A percentile compares a stretch with the other conserved stretches of the same genome.
These are phyloP conservation scores for Nixonia krombeini DNA, from an alignment of 1,140 invertebrate genomes.

Conservation along the genomic window DNA sequence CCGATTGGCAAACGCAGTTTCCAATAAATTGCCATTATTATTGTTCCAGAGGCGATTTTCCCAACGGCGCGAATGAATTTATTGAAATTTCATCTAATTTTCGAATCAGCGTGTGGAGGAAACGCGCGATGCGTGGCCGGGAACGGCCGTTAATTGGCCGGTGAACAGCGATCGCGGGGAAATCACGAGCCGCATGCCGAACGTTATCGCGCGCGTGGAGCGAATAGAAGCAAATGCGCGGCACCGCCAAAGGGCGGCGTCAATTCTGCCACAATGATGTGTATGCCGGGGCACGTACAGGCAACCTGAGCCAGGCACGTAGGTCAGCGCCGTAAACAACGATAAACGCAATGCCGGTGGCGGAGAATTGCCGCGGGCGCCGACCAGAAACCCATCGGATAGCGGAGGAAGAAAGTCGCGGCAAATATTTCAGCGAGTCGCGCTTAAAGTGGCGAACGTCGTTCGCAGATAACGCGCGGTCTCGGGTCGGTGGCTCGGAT, in stretches of 20 bases:
- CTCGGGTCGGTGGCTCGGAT: conserved; percentile 22
- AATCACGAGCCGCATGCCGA: conserved; percentile 33
- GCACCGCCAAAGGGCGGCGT: conserved; percentile 49
- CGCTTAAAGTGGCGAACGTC: conserved; percentile 52
- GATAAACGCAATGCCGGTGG: conserved; percentile 46
- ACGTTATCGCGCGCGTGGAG: conserved; percentile 48
- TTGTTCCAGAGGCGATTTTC: too few species aligned
- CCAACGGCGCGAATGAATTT: too few species aligned
- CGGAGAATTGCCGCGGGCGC: conserved; percentile 38
- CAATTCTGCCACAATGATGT: conserved; percentile 44
- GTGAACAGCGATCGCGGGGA: background rate
- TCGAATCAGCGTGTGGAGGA: background rate
- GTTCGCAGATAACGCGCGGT: conserved; percentile 47
- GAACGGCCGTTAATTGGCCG: background rate
- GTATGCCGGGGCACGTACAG: conserved; percentile 45
- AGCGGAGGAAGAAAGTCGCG: conserved; percentile 35
- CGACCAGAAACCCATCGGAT: conserved; percentile 42
- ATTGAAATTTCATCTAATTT: background rate
- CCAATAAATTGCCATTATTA: background rate
- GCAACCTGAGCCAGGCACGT: conserved; percentile 44
- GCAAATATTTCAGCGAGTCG: conserved; percentile 44
- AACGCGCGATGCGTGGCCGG: too few species aligned
- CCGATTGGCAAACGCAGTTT: too few species aligned
- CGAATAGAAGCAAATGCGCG: conserved; percentile 50
- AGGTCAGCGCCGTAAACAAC: conserved; percentile 51